Evolutionary conservation across 2,797 vertebrate species (phyloP).

Genomic region (Labroides dimidiatus): DNA sequence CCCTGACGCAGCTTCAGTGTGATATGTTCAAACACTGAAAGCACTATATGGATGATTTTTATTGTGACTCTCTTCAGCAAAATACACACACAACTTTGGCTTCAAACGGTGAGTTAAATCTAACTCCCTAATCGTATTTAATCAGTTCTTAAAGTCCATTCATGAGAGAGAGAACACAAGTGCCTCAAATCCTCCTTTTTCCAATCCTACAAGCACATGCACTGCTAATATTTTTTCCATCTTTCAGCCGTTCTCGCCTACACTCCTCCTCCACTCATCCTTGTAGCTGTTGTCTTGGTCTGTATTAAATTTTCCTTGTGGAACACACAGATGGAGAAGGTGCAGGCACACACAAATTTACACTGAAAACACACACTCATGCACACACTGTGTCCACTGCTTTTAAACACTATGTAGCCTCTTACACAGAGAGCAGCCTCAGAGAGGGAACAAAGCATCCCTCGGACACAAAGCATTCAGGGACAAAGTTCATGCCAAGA

Average conservation of each 20-base stretch:
- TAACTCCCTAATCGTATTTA: constrained; percentile 41
- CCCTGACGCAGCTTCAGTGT: background rate
- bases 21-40: constrained; percentile 33
- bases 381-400: constrained; percentile 44
- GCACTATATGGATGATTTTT: constrained; percentile 42
- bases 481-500: constrained; percentile 30
- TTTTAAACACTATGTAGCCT: constrained; percentile 61
- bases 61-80: constrained; percentile 57
- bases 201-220: constrained; percentile 50
- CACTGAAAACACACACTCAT: constrained; percentile 18
- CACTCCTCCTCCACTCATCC: constrained; percentile 74
- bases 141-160: constrained; percentile 63
- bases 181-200: constrained; percentile 52
- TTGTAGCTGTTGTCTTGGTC: constrained; percentile 72
- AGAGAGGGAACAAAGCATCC: constrained; percentile 12
- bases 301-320: constrained; percentile 62
- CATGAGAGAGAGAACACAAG: constrained; percentile 48
- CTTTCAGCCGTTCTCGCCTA: constrained; percentile 68
- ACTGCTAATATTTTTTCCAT: constrained; percentile 73
- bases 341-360: constrained; percentile 28
- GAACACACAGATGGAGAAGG: constrained; percentile 70
- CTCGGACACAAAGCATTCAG: constrained; percentile 48
- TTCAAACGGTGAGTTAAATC: constrained; percentile 28
- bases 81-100: constrained; percentile 34
- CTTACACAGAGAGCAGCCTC: constrained; percentile 58